Percentiles rank a stretch among this genome's conserved stretches.
phyloP scores from a whole-genome alignment of 2,113 vertebrate species.

The Narcine bancroftii region DNA sequence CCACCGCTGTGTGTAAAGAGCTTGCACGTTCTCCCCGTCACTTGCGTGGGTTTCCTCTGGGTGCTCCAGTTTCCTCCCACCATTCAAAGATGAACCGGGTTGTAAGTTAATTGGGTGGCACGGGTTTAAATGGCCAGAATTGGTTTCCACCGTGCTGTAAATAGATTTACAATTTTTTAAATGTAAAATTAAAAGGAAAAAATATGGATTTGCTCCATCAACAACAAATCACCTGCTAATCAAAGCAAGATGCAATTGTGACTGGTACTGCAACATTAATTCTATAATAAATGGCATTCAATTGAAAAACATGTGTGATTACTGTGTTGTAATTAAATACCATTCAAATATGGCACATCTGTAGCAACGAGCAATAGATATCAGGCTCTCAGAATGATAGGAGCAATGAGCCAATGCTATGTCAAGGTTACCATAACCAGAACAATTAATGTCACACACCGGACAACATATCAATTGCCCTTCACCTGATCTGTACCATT shows the following conservation, averaged over 20 bases:
- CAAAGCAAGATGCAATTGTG: background rate
- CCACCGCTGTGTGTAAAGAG: no score
- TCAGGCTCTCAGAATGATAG: background rate
- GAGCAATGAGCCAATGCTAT: background rate
- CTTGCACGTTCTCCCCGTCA: no score
- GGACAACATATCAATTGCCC: background rate
- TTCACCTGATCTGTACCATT: background rate
- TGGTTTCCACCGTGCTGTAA: no score
- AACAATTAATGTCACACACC: background rate
- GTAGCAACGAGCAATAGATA: background rate
- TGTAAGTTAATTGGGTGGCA: no score
- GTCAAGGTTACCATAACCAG: background rate
- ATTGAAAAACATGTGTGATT: conserved; percentile 16
- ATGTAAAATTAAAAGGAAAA: no score
- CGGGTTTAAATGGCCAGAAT: no score
- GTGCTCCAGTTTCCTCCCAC: no score
- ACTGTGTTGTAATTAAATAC: conserved; percentile 4
- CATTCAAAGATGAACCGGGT: no score
- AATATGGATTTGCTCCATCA: background rate
- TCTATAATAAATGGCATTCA: conserved; percentile 22
- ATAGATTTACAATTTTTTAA: no score
- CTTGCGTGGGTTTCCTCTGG: no score
- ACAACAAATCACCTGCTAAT: background rate
- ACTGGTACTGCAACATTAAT: background rate
- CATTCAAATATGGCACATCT: background rate